Base-by-base conservation (phyloP, 2,113 vertebrate genomes). In the Forbesichthys papilliferus region DNA sequence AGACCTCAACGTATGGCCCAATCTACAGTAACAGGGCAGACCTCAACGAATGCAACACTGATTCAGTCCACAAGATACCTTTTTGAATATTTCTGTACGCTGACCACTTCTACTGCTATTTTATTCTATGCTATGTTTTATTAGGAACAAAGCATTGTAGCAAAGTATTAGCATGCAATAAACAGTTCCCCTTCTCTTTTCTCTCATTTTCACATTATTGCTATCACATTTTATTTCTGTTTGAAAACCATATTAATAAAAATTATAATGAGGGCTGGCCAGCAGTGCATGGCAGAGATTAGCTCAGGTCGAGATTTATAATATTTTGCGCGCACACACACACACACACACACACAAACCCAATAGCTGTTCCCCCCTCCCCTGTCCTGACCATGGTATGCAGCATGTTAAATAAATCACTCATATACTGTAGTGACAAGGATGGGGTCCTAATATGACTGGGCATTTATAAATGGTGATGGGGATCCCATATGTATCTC, bases 401-500 rank as follows among this genome's bases (percentile, higher is more conserved):
- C 42, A 36, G 36, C 16, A 60, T 34, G 60, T 61, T 46, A 71
- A 65, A 60, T 66, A 51, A 68, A 16, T 59, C 56, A 27, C 8
- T 33, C 46, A 58, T 54, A 53, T 58, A 16, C 16, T 16, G 16
- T 16, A 60, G 46, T 71, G 68, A 78, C 63, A 70, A 16, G 64
- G 59, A 71, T 20, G 20, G 20, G 20, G 20, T 20, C 20, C 20
- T 20, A 20, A 20, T 20, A 20, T 20, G 20, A 20, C 1, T 20
- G 20, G 20, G 20, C 20, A 53, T 53, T 53, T 59, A 71, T 51
- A 36, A 52, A 34, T 33, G 46, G 54, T 67, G 72, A 84, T 81
- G 61, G 71, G 67, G 78, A 36, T 55, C 67, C 68, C 67, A 58
- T 83, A 76, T 82, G 80, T 79, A 68, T 85, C 79, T 86, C 71